Conservation (phyloP, 2,113 vertebrate genomes). For the Sinocyclocheilus grahami region DNA sequence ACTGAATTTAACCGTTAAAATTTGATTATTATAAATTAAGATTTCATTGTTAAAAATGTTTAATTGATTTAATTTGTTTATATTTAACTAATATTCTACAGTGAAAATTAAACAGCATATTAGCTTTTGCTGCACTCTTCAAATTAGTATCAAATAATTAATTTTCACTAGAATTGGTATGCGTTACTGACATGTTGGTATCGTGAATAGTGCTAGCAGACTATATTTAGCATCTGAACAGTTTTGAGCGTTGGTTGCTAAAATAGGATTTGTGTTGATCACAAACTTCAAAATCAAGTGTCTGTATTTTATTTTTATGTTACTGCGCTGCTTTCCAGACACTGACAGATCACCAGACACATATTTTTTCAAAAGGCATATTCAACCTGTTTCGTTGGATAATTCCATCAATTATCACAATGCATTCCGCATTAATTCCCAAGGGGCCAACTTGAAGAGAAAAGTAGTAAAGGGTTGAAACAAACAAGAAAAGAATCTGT, state of each 20-base stretch:
- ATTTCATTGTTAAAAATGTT: neutral
- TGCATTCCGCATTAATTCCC: neutral
- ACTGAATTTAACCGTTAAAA: neutral
- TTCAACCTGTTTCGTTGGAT: neutral
- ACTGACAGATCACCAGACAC: neutral
- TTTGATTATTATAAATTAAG: neutral
- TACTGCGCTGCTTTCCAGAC: neutral
- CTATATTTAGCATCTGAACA: constrained; percentile 35
- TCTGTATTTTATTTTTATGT: neutral
- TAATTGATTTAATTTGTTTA: neutral
- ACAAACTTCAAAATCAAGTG: constrained; percentile 8
- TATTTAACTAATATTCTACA: neutral
- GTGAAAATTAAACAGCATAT: neutral
- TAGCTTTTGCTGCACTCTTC: neutral
- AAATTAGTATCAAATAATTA: neutral
- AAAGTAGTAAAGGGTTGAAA: neutral
- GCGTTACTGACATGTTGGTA: neutral
- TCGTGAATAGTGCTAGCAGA: neutral
- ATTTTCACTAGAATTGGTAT: neutral
- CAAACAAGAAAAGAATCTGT: neutral
- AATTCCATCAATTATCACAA: constrained; percentile 11
- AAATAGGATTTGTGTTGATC: constrained; percentile 18
- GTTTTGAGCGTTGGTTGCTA: neutral
- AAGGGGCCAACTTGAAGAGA: neutral
- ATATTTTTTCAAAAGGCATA: neutral